Conservation (phyloP, 1,140 invertebrate genomes). For the Phenacoccus solenopsis region DNA sequence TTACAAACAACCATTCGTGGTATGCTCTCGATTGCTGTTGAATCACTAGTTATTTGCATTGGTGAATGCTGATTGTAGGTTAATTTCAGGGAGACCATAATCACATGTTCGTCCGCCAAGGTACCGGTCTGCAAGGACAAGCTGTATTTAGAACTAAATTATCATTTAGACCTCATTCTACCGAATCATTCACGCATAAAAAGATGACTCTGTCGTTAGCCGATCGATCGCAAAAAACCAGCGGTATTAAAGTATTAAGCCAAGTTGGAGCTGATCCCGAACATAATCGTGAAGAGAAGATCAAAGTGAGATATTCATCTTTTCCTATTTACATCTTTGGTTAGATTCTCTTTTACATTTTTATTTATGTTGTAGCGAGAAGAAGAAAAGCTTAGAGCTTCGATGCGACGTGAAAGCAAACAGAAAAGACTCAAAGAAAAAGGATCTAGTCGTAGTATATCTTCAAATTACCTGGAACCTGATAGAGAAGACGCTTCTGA, state of each 20-base stretch:
- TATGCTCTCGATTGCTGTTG: constrained; percentile 30
- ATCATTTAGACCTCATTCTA: constrained; percentile 93
- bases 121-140: constrained; percentile 93
- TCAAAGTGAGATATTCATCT: constrained; percentile 49
- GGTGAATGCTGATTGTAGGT: too few relatives aligned
- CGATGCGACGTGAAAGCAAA: constrained; percentile 61
- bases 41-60: constrained; percentile 8
- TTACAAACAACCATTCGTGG: constrained; percentile 78
- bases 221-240: constrained; percentile 90
- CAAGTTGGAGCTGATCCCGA: constrained; percentile 90
- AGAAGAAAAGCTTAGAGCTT: constrained; percentile 79
- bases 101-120: constrained; percentile 91
- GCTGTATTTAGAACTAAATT: constrained; percentile 93
- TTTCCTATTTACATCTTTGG: background rate
- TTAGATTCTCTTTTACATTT: background rate
- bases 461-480: constrained; percentile 46
- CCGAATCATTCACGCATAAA: constrained; percentile 94
- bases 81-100: constrained; percentile 71
- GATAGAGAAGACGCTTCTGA: constrained; percentile 70
- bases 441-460: constrained; percentile 43
- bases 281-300: constrained; percentile 73
- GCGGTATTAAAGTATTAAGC: constrained; percentile 91
- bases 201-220: constrained; percentile 97
- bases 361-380: constrained; percentile 59
- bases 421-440: constrained; percentile 46